phyloP scores from a whole-genome alignment of 2,113 vertebrate genomes.

The Sapajus apella region DNA sequence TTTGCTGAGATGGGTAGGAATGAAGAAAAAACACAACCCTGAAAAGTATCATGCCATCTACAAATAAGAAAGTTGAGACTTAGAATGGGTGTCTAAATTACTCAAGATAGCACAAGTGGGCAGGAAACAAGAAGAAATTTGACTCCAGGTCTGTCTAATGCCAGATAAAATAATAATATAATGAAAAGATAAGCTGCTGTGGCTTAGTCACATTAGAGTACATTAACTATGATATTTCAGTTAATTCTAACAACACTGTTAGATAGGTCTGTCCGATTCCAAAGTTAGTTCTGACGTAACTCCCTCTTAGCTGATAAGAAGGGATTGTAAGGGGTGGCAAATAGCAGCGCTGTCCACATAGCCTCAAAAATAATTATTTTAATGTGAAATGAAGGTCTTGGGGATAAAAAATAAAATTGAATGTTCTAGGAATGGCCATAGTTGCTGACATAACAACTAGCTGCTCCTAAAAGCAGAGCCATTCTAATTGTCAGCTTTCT shows the following conservation, averaged over 20 bases:
- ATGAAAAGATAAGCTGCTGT: not conserved
- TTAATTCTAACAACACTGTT: not conserved
- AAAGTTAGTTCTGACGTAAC: not conserved
- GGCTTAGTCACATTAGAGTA: not conserved
- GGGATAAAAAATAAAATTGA: not conserved
- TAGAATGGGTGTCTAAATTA: not conserved
- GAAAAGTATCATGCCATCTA: not conserved
- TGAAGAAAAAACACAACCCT: not conserved
- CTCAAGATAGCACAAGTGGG: not conserved
- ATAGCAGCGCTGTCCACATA: not conserved
- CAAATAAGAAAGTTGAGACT: not conserved
- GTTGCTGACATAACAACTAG: not conserved
- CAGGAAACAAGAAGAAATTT: not conserved
- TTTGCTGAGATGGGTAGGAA: not conserved
- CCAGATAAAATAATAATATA: not conserved
- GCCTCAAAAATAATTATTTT: not conserved
- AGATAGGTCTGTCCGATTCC: not conserved
- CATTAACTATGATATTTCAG: not conserved
- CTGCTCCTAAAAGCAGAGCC: not conserved
- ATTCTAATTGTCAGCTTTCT: not conserved
- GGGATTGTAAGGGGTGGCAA: not conserved
- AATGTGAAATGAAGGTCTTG: not conserved
- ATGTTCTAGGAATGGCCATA: not conserved
- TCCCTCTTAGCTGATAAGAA: not conserved
- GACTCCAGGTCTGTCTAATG: not conserved